Evolutionary conservation across 2,888 invertebrate genomes (phyloP), one percentile per base, ranked within the genome.

Genomic region (Catocala nupta): DNA sequence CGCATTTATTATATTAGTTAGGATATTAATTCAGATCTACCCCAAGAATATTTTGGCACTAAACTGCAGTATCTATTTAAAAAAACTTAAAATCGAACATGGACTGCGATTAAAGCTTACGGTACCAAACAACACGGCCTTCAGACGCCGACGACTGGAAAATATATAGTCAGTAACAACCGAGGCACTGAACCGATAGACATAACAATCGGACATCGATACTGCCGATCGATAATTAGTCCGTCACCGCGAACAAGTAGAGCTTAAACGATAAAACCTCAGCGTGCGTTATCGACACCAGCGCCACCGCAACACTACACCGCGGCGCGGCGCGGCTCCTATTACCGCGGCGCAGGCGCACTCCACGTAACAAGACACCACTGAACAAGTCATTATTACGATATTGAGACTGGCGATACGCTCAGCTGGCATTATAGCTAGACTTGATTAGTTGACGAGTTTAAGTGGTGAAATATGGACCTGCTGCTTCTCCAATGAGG

Each of bases 241-340:
- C 5, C 12, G 10, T 11, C n/a, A 59, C 59, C 49, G 49, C 59
- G 11, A 59, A 43, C 53, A 54, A 54, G 8, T 59, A 34, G 54
- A 59, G 53, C 52, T n/a, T 54, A 59, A 59, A 49, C 53, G 54
- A 34, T 11, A 10, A 54, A 59, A 59, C 59, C 59, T 33, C 48
- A 36, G 13, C 6, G 25, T 49, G 51, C 45, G 10, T 25, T 25
- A 52, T 39, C 45, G 9, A 16, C 44, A 57, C 50, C 13, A 10
- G n/a, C 34, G 13, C 6, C 7, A 10, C 6, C 7, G 25, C 44
- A 49, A 49, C 16, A 11, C 33, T 4, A 57, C 33, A 34, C 47
- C 12, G 47, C 10, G 16, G 6, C 9, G 13, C 13, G 9, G 5
- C 47, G 13, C 6, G 47, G 5, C 13, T 47, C 8, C 1, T 13